A percentile compares a stretch with the other conserved stretches of the same genome.
phyloP scores from a whole-genome alignment of 2,113 vertebrate species.

The Bucco capensis region DNA sequence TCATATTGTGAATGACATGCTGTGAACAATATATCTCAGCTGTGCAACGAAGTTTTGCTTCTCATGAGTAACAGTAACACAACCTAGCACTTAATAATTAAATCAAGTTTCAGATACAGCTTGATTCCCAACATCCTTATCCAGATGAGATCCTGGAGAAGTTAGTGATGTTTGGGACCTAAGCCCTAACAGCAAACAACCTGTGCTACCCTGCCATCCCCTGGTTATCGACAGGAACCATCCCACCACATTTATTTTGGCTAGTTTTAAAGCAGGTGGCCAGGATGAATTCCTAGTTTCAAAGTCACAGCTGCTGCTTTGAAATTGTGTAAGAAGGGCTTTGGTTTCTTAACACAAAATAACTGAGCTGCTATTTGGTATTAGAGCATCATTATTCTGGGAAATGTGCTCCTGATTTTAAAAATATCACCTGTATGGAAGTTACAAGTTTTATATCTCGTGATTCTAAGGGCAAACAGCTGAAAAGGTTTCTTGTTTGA shows the following conservation, averaged over 20 bases:
- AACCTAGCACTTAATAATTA: background rate
- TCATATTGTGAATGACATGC: background rate
- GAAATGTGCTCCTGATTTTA: constrained; percentile 43
- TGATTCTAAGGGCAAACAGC: constrained; percentile 21
- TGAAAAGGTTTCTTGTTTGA: constrained; percentile 18
- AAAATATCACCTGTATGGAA: constrained; percentile 51
- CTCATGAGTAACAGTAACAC: background rate
- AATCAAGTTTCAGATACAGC: background rate
- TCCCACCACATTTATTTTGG: constrained; percentile 44
- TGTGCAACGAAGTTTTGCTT: background rate
- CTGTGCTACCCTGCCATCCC: constrained; percentile 30
- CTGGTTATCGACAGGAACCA: constrained; percentile 7
- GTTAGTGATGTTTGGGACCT: background rate
- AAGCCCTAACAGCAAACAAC: background rate
- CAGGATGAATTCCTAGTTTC: constrained; percentile 56
- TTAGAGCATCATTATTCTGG: constrained; percentile 65
- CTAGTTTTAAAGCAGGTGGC: constrained; percentile 57
- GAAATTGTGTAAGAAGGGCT: constrained; percentile 67
- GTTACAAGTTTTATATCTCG: constrained; percentile 42
- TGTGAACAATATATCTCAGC: background rate
- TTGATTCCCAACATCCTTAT: background rate
- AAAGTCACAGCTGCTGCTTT: constrained; percentile 68
- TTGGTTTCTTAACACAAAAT: constrained; percentile 63
- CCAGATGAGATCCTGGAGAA: background rate
- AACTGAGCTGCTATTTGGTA: constrained; percentile 64